Conservation (phyloP, 2,888 invertebrate species). For the Beris morrisii region DNA sequence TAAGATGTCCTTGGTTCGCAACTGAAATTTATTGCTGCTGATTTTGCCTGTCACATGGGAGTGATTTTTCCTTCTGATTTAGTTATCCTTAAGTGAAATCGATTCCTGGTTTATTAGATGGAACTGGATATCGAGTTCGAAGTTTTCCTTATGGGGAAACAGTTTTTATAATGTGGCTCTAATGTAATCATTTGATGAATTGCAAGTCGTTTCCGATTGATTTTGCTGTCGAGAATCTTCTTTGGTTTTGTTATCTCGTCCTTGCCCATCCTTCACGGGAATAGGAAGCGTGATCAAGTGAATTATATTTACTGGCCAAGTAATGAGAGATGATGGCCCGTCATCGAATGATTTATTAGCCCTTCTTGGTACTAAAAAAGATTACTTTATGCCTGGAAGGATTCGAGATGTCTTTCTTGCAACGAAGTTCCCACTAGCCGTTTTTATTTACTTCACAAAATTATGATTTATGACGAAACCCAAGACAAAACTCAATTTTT, state of each 20-base stretch:
- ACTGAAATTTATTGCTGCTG: slow-evolving; percentile 37
- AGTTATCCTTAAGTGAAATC: slow-evolving; percentile 35
- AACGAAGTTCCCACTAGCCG: too few relatives aligned
- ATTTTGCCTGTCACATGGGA: slow-evolving; percentile 37
- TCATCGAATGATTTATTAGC: slow-evolving; percentile 12
- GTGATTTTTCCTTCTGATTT: slow-evolving; percentile 38
- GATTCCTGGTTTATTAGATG: slow-evolving; percentile 21
- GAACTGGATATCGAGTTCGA: slow-evolving; percentile 18
- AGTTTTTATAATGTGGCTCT: slow-evolving; percentile 22
- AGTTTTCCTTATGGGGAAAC: slow-evolving; percentile 17
- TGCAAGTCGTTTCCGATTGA: slow-evolving; percentile 15
- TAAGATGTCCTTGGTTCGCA: slow-evolving; percentile 23
- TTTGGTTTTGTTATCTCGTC: not conserved
- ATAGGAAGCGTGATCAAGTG: not conserved
- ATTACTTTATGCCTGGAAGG: too few relatives aligned
- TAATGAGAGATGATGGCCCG: slow-evolving; percentile 15
- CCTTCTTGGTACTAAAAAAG: too few relatives aligned
- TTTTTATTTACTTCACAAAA: too few relatives aligned
- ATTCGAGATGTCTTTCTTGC: too few relatives aligned
- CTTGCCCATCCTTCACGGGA: not conserved
- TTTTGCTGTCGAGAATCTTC: not conserved
- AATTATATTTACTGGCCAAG: slow-evolving; percentile 9
- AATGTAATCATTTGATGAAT: slow-evolving; percentile 28
- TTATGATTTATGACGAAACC: too few relatives aligned
- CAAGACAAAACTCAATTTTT: too few relatives aligned